These are phyloP conservation scores for Leiothrix lutea DNA, from an alignment of 2,113 vertebrate genomes.

Conservation along the genomic window DNA sequence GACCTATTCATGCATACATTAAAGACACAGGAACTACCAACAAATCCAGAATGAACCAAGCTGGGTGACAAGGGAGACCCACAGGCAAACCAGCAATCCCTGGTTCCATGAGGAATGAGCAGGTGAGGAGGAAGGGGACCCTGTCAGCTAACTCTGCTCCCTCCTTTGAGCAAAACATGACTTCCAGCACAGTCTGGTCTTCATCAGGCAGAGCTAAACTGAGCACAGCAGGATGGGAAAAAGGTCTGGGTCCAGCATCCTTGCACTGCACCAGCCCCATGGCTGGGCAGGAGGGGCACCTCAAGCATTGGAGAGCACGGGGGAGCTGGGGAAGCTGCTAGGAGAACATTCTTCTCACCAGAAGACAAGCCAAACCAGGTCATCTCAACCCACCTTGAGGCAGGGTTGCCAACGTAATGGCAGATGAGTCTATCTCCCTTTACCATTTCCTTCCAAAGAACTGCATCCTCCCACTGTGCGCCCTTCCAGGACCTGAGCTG, in stretches of 20 bases:
- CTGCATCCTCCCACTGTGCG: fast-evolving
- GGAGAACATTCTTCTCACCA: background rate
- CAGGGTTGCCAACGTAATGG: background rate
- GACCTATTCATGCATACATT: background rate
- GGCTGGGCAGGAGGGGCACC: fast-evolving
- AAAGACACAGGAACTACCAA: background rate
- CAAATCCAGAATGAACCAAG: background rate
- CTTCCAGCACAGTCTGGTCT: background rate
- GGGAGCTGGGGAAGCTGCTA: background rate
- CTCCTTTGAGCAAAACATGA: background rate
- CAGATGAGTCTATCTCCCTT: background rate
- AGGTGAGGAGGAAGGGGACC: background rate
- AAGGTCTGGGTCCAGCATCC: background rate
- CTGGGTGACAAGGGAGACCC: background rate
- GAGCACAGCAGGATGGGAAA: background rate
- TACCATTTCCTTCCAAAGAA: background rate
- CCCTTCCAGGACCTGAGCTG: background rate
- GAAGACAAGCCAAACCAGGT: background rate
- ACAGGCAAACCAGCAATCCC: fast-evolving
- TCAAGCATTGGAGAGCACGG: fast-evolving
- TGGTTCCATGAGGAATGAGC: background rate
- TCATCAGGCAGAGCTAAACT: background rate
- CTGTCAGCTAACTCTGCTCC: background rate
- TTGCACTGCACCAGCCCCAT: fast-evolving
- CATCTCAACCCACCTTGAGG: background rate